Evolutionary conservation across 2,797 vertebrate species (phyloP).

Genomic region (Sardinella longiceps): DNA sequence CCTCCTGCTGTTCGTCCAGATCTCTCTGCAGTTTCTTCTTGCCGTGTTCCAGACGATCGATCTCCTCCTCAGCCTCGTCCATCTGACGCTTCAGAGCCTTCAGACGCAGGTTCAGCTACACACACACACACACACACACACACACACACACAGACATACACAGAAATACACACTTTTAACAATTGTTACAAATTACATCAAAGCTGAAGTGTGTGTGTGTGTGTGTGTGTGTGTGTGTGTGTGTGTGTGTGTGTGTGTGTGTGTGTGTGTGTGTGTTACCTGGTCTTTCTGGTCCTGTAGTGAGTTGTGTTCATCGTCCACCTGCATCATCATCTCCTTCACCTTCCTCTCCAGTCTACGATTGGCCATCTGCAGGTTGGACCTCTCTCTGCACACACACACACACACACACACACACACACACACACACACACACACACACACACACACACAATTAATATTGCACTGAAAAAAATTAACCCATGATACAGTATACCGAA

Average conservation of each 20-base stretch:
- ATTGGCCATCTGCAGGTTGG: slow-evolving; percentile 89
- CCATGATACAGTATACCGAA: background rate
- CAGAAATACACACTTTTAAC: background rate
- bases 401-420: slow-evolving; percentile 5
- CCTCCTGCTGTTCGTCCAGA: slow-evolving; percentile 90
- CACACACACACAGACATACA: background rate
- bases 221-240: too few relatives aligned
- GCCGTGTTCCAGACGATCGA: slow-evolving; percentile 88
- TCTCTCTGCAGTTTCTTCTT: slow-evolving; percentile 98
- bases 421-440: background rate
- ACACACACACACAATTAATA: background rate
- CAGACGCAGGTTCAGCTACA: slow-evolving; percentile 89
- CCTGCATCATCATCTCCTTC: slow-evolving; percentile 94
- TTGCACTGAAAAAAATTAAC: too few relatives aligned
- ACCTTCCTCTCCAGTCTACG: slow-evolving; percentile 93
- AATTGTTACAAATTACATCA: too few relatives aligned
- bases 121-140: slow-evolving; percentile 17
- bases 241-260: background rate
- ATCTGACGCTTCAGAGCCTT: slow-evolving; percentile 97
- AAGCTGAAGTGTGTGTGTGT: too few relatives aligned
- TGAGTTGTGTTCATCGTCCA: slow-evolving; percentile 91
- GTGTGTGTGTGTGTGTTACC: slow-evolving; percentile 65
- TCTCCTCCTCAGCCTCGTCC: slow-evolving; percentile 95
- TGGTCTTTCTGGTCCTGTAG: slow-evolving; percentile 96
- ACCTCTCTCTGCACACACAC: slow-evolving; percentile 81